A percentile compares a stretch with the other conserved stretches of the same genome.
Conservation (phyloP, 1,140 invertebrate genomes). For the Himalopsyche phryganea region DNA sequence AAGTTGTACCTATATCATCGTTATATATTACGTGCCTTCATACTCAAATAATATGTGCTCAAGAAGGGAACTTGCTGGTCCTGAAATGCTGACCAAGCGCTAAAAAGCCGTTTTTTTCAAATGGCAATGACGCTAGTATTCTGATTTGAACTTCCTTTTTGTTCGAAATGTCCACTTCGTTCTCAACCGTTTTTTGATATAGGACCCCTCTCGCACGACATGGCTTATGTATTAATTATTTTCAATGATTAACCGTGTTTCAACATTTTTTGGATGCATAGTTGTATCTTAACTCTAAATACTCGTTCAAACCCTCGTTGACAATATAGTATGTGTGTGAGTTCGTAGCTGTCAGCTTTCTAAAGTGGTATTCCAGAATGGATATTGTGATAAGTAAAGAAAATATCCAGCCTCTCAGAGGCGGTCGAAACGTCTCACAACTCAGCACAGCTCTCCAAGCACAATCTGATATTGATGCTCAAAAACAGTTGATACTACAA, state of each 20-base stretch:
- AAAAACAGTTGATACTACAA: slow-evolving; percentile 50
- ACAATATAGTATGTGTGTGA: slow-evolving; percentile 6
- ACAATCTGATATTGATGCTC: slow-evolving; percentile 60
- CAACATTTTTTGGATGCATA: slow-evolving; percentile 3
- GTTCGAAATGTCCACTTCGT: slow-evolving; percentile 25
- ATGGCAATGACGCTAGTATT: slow-evolving; percentile 16
- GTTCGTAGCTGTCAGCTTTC: slow-evolving; percentile 21
- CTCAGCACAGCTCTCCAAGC: slow-evolving; percentile 71
- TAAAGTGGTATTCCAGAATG: slow-evolving; percentile 45
- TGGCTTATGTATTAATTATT: slow-evolving; percentile 3
- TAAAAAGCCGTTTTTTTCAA: neutral
- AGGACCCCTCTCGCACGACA: slow-evolving; percentile 6
- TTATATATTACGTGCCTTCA: too few species aligned
- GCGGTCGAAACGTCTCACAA: slow-evolving; percentile 74
- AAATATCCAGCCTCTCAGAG: slow-evolving; percentile 84
- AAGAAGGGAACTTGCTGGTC: too few species aligned
- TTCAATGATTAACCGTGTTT: slow-evolving; percentile 10
- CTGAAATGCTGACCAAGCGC: too few species aligned
- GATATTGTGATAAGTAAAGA: slow-evolving; percentile 77
- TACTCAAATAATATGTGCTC: too few species aligned
- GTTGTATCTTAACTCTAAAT: slow-evolving; percentile 2
- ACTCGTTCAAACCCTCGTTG: slow-evolving; percentile 3
- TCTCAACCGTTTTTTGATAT: slow-evolving; percentile 19
- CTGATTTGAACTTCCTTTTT: slow-evolving; percentile 28
- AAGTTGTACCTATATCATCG: too few species aligned